Base-by-base conservation (phyloP, 2,797 vertebrate genomes). In the Cryptoblepharus egeriae region DNA sequence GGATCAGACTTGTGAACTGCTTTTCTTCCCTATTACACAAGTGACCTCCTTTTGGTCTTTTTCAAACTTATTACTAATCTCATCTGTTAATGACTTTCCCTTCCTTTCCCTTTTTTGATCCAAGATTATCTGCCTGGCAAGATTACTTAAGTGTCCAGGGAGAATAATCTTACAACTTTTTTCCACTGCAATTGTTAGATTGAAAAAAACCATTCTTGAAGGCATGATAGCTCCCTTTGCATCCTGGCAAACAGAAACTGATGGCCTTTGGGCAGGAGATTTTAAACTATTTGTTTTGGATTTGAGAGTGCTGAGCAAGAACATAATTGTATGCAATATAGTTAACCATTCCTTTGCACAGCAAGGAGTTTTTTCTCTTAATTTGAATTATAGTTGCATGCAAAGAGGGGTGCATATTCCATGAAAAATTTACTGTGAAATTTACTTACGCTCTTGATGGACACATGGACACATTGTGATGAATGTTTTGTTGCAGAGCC, bases 41-140 rank as follows among this genome's bases (percentile, higher is more conserved):
- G 7, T 73, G 63, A 67, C 73, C 81, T 80, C 42, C 4, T 87
- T 77, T 68, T 35, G 5, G 42, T 35, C 57, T 37, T n/a, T 12
- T 11, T 5, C 81, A 35, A 57, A 80, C 26, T 52, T 73, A 69
- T 52, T 68, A 69, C 82, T 82, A 84, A 81, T 84, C 82, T 78
- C 63, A 70, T 84, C 69, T 64, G 55, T 67, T 81, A 70, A 84
- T 84, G 75, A 68, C 75, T 84, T 80, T n/a, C 11, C 71, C 71
- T 75, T 68, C 32, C 69, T 75, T 60, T 60, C 11, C 30, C 45
- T 35, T 35, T 55, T 12, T 12, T 49, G 6, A 85, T 81, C 69
- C 69, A 74, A 71, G 85, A 82, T 87, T 79, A 81, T 87, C 75
- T 75, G 71, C 60, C 35, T 81, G 68, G 82, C 58, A 79, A 78